These are phyloP conservation scores for Liolophura sinensis DNA, from an alignment of 1,140 invertebrate genomes.

Conservation along the genomic window DNA sequence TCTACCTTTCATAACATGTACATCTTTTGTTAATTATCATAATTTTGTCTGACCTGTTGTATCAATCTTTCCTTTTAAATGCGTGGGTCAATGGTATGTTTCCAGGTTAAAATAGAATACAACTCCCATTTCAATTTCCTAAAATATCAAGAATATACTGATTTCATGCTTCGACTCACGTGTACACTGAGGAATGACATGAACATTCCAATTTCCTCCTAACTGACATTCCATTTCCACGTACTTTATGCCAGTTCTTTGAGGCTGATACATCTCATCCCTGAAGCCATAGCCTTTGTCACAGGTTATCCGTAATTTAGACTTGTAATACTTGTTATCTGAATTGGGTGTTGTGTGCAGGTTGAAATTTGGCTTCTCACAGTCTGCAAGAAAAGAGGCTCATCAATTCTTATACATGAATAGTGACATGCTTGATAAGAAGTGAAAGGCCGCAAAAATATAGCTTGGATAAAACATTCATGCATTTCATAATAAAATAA, in stretches of 20 bases:
- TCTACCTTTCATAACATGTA: no score
- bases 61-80: no score
- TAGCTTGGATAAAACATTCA: no score
- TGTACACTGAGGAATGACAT: not conserved
- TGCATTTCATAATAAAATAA: no score
- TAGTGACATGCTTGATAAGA: no score
- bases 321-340: not conserved
- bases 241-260: not conserved
- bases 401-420: not conserved
- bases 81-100: not conserved
- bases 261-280: constrained; percentile 6
- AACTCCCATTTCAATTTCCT: not conserved
- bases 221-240: constrained; percentile 15
- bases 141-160: not conserved
- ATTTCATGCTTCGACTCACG: not conserved
- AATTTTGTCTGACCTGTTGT: no score
- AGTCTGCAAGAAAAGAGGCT: constrained; percentile 10
- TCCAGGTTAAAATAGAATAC: not conserved
- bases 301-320: constrained; percentile 6
- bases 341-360: not conserved
- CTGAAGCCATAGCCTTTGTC: not conserved
- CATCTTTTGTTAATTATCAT: no score
- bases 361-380: not conserved
- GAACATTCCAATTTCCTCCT: constrained; percentile 17
- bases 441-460: no score